Evolutionary conservation across 2,797 vertebrate species (phyloP).

Genomic region (Sebastes baramenuke): DNA sequence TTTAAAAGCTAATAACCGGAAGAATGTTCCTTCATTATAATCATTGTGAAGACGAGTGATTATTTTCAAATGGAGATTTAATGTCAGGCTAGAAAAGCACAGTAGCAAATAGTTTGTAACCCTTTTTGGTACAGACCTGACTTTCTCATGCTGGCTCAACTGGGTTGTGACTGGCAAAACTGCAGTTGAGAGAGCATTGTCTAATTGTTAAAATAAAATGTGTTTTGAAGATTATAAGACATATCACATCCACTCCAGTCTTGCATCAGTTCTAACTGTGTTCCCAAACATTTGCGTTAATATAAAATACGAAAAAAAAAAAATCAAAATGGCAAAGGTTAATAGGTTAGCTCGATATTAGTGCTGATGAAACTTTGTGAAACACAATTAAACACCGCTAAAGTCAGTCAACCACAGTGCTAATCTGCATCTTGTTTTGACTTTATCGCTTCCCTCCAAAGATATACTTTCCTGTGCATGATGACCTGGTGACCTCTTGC

Average conservation of each 20-base stretch:
- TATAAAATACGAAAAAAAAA: too few relatives aligned
- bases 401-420: background rate
- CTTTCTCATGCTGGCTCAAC: background rate
- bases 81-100: background rate
- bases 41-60: background rate
- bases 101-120: background rate
- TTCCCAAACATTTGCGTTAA: too few relatives aligned
- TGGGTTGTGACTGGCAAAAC: too few relatives aligned
- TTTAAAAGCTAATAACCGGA: constrained; percentile 33
- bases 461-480: background rate
- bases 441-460: background rate
- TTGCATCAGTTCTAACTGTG: background rate
- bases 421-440: background rate
- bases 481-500: background rate
- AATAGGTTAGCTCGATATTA: background rate
- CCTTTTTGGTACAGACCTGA: background rate
- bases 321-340: background rate
- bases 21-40: constrained; percentile 26
- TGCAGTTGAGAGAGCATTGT: background rate
- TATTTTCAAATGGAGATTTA: constrained; percentile 21
- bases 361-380: background rate
- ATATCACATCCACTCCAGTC: too few relatives aligned
- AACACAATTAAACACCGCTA: background rate
- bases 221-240: too few relatives aligned
- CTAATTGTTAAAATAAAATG: too few relatives aligned